A percentile compares a stretch with the other conserved stretches of the same genome.
Conservation (phyloP, 2,888 invertebrate species). For the Pyralis farinalis region DNA sequence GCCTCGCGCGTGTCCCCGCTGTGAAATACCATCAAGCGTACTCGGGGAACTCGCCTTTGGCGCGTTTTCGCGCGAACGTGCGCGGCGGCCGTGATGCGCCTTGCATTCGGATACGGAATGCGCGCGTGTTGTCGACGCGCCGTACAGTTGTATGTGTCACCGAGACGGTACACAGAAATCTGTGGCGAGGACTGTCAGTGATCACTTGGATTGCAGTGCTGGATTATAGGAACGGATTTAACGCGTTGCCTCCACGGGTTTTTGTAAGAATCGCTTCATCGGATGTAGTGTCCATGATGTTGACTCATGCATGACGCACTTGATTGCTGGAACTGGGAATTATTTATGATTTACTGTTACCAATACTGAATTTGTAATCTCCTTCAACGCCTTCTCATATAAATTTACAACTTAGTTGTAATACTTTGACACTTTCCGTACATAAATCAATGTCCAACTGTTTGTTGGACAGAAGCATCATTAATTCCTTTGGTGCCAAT, state of each 20-base stretch:
- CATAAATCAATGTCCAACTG: neutral
- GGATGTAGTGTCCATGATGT: slow-evolving; percentile 73
- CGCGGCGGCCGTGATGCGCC: slow-evolving; percentile 58
- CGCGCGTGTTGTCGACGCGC: slow-evolving; percentile 54
- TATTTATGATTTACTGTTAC: slow-evolving; percentile 40
- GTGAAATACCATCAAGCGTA: slow-evolving; percentile 36
- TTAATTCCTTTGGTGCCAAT: slow-evolving; percentile 6
- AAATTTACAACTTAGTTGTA: neutral
- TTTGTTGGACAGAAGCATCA: slow-evolving; percentile 4
- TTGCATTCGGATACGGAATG: slow-evolving; percentile 62
- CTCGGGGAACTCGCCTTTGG: slow-evolving; percentile 68
- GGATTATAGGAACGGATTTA: slow-evolving; percentile 64
- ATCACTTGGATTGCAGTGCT: slow-evolving; percentile 79
- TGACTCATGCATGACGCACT: slow-evolving; percentile 78
- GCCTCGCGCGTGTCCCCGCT: slow-evolving; percentile 28
- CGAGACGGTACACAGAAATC: slow-evolving; percentile 59
- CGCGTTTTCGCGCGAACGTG: slow-evolving; percentile 66
- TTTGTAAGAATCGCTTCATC: slow-evolving; percentile 65
- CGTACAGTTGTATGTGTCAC: slow-evolving; percentile 35
- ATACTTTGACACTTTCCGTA: neutral
- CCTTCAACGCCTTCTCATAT: neutral
- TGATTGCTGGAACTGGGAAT: slow-evolving; percentile 70
- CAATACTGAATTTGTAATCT: slow-evolving; percentile 17
- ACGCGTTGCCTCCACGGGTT: slow-evolving; percentile 47
- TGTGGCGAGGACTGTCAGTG: slow-evolving; percentile 56